Evolutionary conservation across 2,797 vertebrate genomes (phyloP).

Genomic region (Parauchenoglanis punctatus): DNA sequence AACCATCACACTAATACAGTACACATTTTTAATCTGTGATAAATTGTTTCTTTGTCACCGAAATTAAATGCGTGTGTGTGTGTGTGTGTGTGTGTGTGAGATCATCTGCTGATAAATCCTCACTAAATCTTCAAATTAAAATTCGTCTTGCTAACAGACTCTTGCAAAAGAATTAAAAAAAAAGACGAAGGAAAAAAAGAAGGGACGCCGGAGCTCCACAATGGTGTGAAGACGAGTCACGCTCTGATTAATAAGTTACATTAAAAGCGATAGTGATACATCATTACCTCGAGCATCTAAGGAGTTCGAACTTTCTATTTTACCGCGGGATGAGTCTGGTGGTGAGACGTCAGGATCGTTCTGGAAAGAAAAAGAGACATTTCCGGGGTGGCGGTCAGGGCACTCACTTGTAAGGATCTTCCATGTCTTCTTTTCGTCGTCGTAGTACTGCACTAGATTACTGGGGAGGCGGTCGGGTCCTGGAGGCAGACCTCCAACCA

Average conservation of each 20-base stretch:
- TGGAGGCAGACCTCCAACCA: constrained; percentile 97
- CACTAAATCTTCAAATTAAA: constrained; percentile 93
- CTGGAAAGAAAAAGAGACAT: constrained; percentile 66
- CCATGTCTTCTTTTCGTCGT: constrained; percentile 99
- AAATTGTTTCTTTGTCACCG: background rate
- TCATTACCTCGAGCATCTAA: constrained; percentile 93
- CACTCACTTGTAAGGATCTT: constrained; percentile 99
- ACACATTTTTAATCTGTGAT: constrained; percentile 2
- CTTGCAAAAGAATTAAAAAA: constrained; percentile 86
- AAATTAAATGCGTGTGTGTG: constrained; percentile 1
- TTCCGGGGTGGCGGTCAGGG: constrained; percentile 54
- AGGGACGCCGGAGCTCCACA: constrained; percentile 77
- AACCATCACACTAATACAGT: background rate
- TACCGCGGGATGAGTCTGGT: constrained; percentile 66
- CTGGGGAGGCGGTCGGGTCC: constrained; percentile 99
- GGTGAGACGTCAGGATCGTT: constrained; percentile 69
- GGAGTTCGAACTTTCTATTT: constrained; percentile 75
- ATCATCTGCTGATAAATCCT: constrained; percentile 83
- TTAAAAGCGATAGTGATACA: constrained; percentile 99
- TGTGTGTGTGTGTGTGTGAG: constrained; percentile 43
- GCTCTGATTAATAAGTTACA: constrained; percentile 99
- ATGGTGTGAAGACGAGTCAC: constrained; percentile 90
- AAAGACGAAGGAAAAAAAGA: constrained; percentile 71
- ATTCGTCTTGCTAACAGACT: constrained; percentile 95
- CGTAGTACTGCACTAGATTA: constrained; percentile 99